Conservation (phyloP, 2,888 invertebrate species). For the Eucera pruinosa region DNA sequence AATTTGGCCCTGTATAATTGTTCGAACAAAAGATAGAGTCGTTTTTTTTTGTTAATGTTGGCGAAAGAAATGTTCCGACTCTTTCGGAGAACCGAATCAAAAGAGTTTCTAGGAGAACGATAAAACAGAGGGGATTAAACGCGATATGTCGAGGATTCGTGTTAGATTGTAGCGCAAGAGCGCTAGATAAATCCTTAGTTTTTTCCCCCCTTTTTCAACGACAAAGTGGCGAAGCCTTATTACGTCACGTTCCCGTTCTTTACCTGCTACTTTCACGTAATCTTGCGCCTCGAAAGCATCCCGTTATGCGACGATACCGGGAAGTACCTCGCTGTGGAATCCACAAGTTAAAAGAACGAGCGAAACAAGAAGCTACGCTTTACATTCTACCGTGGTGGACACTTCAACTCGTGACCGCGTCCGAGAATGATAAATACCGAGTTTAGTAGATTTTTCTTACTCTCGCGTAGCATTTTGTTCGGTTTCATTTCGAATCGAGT, state of each 20-base stretch:
- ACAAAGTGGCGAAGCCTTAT: not conserved
- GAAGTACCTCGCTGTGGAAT: constrained; percentile 10
- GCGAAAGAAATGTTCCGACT: too few relatives aligned
- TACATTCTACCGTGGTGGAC: not conserved
- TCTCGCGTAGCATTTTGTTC: not conserved
- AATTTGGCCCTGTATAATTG: too few relatives aligned
- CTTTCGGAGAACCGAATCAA: too few relatives aligned
- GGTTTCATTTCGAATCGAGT: not conserved
- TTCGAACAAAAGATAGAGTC: too few relatives aligned
- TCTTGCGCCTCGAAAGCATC: constrained; percentile 23
- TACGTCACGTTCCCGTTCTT: not conserved
- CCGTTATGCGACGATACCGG: constrained; percentile 23
- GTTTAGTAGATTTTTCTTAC: not conserved
- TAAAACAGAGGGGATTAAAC: too few relatives aligned
- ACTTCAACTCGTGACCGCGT: not conserved
- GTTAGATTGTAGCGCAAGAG: too few relatives aligned
- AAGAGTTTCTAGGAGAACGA: too few relatives aligned
- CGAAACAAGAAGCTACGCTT: not conserved
- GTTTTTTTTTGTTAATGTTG: too few relatives aligned
- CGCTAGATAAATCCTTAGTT: too few relatives aligned
- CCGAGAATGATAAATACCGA: constrained; percentile 1
- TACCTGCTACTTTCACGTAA: constrained; percentile 3
- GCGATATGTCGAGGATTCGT: too few relatives aligned
- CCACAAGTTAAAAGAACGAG: constrained; percentile 6
- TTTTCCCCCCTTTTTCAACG: too few relatives aligned